Percentiles rank a stretch among this genome's conserved stretches.
phyloP scores from a whole-genome alignment of 1,140 invertebrate genomes.

The Nautilus pompilius region DNA sequence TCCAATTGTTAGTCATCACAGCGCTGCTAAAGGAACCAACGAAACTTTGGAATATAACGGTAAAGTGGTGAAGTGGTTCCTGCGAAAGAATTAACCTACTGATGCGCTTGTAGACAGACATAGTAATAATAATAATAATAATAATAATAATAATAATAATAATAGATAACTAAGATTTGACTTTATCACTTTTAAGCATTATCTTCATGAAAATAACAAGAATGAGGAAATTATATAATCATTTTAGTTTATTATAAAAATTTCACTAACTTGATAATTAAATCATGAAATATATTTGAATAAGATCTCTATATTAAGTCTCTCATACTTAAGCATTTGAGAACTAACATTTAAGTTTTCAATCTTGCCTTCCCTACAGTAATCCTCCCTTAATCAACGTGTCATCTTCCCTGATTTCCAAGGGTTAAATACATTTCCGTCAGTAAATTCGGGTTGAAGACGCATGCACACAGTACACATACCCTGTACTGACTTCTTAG shows the following conservation, averaged over 20 bases:
- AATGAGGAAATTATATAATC: background rate
- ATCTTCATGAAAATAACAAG: background rate
- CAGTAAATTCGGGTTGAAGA: too few species aligned
- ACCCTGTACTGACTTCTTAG: too few species aligned
- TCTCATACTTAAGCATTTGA: background rate
- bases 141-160: background rate
- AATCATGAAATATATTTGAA: background rate
- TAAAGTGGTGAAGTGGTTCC: background rate
- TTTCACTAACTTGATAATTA: background rate
- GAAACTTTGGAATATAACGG: constrained; percentile 1
- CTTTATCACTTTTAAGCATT: background rate
- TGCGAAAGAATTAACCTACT: background rate
- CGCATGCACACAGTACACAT: too few species aligned
- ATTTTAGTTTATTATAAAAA: background rate
- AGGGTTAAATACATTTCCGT: too few species aligned
- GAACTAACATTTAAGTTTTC: too few species aligned
- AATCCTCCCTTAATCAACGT: too few species aligned
- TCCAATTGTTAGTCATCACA: background rate
- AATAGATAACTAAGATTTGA: background rate
- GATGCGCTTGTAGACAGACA: background rate
- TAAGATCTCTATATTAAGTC: background rate
- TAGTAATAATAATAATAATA: background rate
- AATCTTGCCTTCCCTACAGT: too few species aligned
- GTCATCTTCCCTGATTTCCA: too few species aligned
- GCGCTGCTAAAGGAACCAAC: background rate